Percentiles rank a stretch among this genome's conserved stretches.
Conservation (phyloP, 2,888 invertebrate genomes). For the Trachelus troglodyta region DNA sequence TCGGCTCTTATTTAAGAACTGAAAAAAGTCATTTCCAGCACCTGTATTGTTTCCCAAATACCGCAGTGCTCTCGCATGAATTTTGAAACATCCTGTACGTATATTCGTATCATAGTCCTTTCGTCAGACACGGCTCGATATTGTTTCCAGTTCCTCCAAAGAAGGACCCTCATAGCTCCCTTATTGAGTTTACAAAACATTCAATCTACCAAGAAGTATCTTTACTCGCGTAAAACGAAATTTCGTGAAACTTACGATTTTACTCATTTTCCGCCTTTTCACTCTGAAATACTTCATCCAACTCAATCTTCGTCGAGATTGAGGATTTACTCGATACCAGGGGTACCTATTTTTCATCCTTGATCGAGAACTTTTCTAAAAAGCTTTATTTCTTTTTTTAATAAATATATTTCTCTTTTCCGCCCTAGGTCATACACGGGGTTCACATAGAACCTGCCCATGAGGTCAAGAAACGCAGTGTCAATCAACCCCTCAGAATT, state of each 20-base stretch:
- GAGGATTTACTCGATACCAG: neutral
- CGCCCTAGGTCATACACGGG: conserved; percentile 81
- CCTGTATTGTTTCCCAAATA: too few relatives aligned
- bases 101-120: neutral
- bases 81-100: too few relatives aligned
- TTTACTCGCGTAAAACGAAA: neutral
- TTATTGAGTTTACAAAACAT: neutral
- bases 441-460: conserved; percentile 85
- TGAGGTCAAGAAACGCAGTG: conserved; percentile 81
- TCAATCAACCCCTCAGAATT: conserved; percentile 86
- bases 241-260: neutral
- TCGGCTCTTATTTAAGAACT: too few relatives aligned
- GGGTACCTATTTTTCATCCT: neutral
- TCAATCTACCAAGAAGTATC: neutral
- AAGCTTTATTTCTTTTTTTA: neutral
- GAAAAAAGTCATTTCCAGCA: too few relatives aligned
- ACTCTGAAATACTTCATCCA: neutral
- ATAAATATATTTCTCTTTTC: conserved; percentile 34
- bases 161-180: neutral
- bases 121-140: neutral
- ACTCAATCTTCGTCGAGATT: neutral
- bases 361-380: neutral
- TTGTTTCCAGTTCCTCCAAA: neutral
- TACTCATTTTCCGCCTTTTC: neutral
- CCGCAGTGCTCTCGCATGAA: too few relatives aligned